Base-by-base conservation (phyloP, 2,888 invertebrate genomes). In the Mesochorus sp. region DNA sequence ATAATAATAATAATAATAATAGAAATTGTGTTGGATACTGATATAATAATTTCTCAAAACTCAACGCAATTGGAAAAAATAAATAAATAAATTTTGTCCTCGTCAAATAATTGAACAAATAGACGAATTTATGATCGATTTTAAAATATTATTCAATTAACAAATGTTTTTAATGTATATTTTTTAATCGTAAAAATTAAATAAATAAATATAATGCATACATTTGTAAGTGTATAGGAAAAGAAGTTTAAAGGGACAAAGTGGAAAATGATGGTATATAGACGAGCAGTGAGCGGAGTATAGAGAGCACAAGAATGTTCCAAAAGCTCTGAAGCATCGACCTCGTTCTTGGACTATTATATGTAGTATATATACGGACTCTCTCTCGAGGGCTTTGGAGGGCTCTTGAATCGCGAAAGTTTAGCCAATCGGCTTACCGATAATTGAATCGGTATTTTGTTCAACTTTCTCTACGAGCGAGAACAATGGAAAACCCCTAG, bases 361-460 rank as follows among this genome's bases (percentile, higher is more conserved):
- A n/a, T 5, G 39, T 1, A 17, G 8, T n/a, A 3, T 44, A 14
- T 39, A 14, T 26, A 64, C 44, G 26, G 28, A 6, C n/a, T 1
- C n/a, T 42, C 14, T 4, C 12, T 12, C 12, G 19, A 2, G 0
- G 0, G 47, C 26, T 17, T 31, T 76, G n/a, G 21, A 55, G 34
- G 37, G 26, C 59, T 64, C 37, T 37, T 70, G 17, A 37, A 42
- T 53, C 59, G 44, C 21, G 24, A 73, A 71, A 80, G 79, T 70
- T 81, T 77, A 47, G 67, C 62, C 80, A 75, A 80, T 80, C 72
- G 64, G 68, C 72, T 68, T 64, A 68, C 59, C 59, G 57, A 80
- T 81, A 77, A 80, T 80, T 80, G 80, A 80, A 80, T 79, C 39
- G 76, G 66, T 71, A 80, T 80, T 72, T 79, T 59, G 62, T 10